Evolutionary conservation across 2,113 vertebrate species (phyloP), one percentile per base, ranked within the genome.

Genomic region (Nanorana parkeri): DNA sequence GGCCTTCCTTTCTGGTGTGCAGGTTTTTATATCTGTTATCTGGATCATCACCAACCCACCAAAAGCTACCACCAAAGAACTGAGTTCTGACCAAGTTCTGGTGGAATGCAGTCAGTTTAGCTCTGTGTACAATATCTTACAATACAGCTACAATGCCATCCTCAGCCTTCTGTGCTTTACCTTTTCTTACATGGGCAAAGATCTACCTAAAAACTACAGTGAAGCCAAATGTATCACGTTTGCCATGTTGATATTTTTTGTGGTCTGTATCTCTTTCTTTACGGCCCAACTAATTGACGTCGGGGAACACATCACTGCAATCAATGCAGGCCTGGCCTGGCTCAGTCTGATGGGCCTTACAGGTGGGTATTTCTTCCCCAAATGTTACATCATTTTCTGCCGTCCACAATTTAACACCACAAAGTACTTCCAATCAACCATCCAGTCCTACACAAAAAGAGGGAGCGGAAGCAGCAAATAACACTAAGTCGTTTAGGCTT

Each of bases 191-290:
- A 78, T 91, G 85, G 94, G 95, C 32, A 96, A 94, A 87, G 94
- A 94, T 75, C 89, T 96, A 64, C 95, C 95, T 2, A 94, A 94
- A 74, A 95, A 92, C 90, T 95, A 96, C 90, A 96, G 91, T 0
- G 94, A 96, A 68, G 94, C 95, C 85, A 96, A 94, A 85, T 92
- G 58, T 1, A 41, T 85, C 20, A 17, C 69, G 16, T 28, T 74
- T 17, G 10, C 28, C 23, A 13, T 16, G 19, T 23, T 78, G 28
- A 88, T 95, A 79, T 95, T 91, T 86, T 92, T 95, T 84, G 87
- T 92, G 80, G 94, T 94, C 69, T 94, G 93, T 86, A 84, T 93
- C 54, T 89, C 86, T 68, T 93, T 95, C 80, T 93, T 94, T 84
- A 95, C 94, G 17, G 58, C 94, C 81, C 93, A 93, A 89, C 86